Evolutionary conservation across 2,888 invertebrate species (phyloP).

Genomic region (Apeira syringaria): DNA sequence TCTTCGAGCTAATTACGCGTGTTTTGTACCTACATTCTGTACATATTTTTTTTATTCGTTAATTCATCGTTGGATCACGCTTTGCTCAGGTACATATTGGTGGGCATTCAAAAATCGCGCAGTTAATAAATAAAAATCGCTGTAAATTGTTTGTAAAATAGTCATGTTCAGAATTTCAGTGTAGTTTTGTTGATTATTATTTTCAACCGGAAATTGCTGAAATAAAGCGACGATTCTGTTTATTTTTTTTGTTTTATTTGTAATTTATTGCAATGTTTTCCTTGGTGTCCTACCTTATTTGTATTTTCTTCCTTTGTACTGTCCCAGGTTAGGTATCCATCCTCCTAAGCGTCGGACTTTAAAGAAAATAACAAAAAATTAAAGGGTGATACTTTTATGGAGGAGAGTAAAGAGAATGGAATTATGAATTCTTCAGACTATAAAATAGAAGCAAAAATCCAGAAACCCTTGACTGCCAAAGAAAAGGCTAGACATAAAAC

Average conservation of each 20-base stretch:
- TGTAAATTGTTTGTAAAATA: constrained; percentile 82
- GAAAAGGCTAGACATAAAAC: constrained; percentile 90
- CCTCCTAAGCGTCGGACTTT: constrained; percentile 51
- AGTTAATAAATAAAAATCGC: constrained; percentile 54
- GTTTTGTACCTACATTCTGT: constrained; percentile 48
- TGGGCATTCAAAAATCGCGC: constrained; percentile 47
- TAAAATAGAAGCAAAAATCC: constrained; percentile 68
- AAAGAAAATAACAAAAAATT: constrained; percentile 64
- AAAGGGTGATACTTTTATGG: constrained; percentile 57
- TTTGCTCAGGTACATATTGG: constrained; percentile 39
- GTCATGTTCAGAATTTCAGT: constrained; percentile 79
- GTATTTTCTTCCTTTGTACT: too few species aligned
- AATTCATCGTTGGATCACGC: constrained; percentile 31
- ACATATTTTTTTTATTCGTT: constrained; percentile 57
- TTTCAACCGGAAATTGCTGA: constrained; percentile 80
- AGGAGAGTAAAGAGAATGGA: constrained; percentile 51
- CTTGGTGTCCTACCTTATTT: too few species aligned
- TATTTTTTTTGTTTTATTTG: constrained; percentile 65
- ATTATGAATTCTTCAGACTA: constrained; percentile 52
- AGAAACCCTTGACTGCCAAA: constrained; percentile 85
- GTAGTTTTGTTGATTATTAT: constrained; percentile 79
- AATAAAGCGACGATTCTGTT: constrained; percentile 81
- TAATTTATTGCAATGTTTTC: too few species aligned
- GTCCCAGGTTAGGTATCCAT: too few species aligned
- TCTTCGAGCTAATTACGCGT: constrained; percentile 45